A percentile compares a stretch with the other conserved stretches of the same genome.
Conservation (phyloP, 2,888 invertebrate species). For the Drosophila putrida region DNA sequence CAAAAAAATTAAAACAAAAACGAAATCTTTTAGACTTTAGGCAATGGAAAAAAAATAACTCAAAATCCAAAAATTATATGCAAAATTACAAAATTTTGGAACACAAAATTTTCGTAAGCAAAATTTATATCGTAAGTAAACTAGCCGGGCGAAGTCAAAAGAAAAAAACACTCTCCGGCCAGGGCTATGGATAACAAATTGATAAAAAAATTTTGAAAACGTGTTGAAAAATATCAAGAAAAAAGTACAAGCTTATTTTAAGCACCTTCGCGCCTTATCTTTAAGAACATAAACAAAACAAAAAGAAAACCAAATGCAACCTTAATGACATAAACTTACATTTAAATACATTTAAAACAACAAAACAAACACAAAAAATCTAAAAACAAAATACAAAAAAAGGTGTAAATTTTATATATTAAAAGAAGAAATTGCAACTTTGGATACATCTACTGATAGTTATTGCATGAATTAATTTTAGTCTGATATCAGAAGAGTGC, state of each 20-base stretch:
- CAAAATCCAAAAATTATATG: constrained; percentile 75
- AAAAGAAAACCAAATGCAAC: constrained; percentile 60
- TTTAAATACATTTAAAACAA: constrained; percentile 68
- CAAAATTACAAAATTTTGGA: constrained; percentile 83
- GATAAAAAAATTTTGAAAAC: constrained; percentile 80
- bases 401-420: constrained; percentile 71
- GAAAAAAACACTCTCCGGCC: constrained; percentile 46
- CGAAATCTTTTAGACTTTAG: constrained; percentile 67
- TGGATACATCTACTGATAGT: constrained; percentile 72
- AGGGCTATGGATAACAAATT: constrained; percentile 51
- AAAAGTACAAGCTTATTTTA: constrained; percentile 90
- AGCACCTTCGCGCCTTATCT: constrained; percentile 91
- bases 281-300: constrained; percentile 86
- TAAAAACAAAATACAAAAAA: constrained; percentile 54
- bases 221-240: constrained; percentile 87
- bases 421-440: constrained; percentile 60
- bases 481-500: constrained; percentile 57
- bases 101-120: constrained; percentile 81
- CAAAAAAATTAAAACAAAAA: constrained; percentile 61
- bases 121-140: constrained; percentile 70
- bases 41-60: constrained; percentile 54
- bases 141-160: constrained; percentile 41
- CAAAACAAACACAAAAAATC: constrained; percentile 50
- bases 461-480: constrained; percentile 65
- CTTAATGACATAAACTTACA: constrained; percentile 72